Base-by-base conservation (phyloP, 2,888 invertebrate species). In the Piscicola geometra region DNA sequence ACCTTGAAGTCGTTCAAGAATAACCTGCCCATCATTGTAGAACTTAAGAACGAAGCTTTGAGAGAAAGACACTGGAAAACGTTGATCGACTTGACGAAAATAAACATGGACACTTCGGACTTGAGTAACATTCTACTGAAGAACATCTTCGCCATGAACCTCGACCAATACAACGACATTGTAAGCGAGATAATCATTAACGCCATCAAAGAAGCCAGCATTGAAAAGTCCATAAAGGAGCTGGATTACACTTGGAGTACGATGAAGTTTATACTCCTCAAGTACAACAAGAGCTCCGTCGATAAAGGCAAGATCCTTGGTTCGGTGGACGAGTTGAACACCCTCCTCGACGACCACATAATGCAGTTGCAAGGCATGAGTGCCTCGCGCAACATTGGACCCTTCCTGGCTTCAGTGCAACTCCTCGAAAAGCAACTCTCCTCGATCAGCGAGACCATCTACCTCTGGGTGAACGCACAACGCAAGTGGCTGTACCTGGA, bases 111-210 rank as follows among this genome's bases (percentile, higher is more conserved):
- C 82, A 93, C 94, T 91, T 89, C 91, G 1, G 90, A 93, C 1
- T 90, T 92, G 1, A 91, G 92, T 30, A 89, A 91, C 25, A 94
- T 95, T 81, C 94, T 94, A 0, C 86, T 95, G 78, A 92, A 93
- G 77, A 93, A 94, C 83, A 92, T 95, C 90, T 95, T 95, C 83
- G 89, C 91, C 0, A 94, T 95, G 94, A 91, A 95, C 82, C 86
- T 94, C 77, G 92, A 93, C 81, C 89, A 90, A 79, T 93, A 92
- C 82, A 83, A 84, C 36, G 92, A 93, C 0, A 91, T 91, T 2
- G 93, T 93, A 52, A 91, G 91, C 81, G 90, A 90, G 82, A 94
- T 95, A 75, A 91, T 95, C 32, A 92, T 90, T 79, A 91, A 91
- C 83, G 94, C 95, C 41, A 90, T 92, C 78, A 94, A 94, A 82